Conservation (phyloP, 1,140 invertebrate species). For the Macrotrachela quadricornifera region DNA sequence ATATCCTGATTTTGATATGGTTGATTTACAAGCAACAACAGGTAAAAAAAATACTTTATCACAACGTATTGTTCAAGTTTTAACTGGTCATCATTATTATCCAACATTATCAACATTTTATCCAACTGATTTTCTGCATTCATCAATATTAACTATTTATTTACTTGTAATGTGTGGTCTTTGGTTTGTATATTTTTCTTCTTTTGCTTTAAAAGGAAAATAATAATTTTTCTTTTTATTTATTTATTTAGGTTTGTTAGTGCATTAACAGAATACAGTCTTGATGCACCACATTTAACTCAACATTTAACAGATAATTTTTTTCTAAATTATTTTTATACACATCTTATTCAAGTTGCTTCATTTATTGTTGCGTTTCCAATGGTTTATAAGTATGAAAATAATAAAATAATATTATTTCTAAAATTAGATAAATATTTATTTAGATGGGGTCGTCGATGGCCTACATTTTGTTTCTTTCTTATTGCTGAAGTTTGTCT, state of each 20-base stretch:
- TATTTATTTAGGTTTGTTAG: neutral
- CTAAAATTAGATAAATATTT: neutral
- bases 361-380: neutral
- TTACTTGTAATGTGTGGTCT: neutral
- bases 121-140: neutral
- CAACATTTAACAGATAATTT: neutral
- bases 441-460: slow-evolving; percentile 3
- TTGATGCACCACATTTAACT: neutral
- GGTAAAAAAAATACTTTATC: neutral
- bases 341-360: neutral
- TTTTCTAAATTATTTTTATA: neutral
- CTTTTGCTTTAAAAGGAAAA: too few relatives aligned
- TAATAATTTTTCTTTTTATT: neutral
- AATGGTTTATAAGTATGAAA: too few relatives aligned
- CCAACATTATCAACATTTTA: neutral
- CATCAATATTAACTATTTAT: neutral
- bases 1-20: slow-evolving; percentile 8
- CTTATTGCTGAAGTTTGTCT: slow-evolving; percentile 9
- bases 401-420: too few relatives aligned
- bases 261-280: neutral
- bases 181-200: neutral
- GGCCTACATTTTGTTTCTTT: slow-evolving; percentile 7
- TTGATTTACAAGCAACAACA: neutral
- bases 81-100: neutral
- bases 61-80: neutral